Base-by-base conservation (phyloP, 2,113 vertebrate species). In the Rhombomys opimus region DNA sequence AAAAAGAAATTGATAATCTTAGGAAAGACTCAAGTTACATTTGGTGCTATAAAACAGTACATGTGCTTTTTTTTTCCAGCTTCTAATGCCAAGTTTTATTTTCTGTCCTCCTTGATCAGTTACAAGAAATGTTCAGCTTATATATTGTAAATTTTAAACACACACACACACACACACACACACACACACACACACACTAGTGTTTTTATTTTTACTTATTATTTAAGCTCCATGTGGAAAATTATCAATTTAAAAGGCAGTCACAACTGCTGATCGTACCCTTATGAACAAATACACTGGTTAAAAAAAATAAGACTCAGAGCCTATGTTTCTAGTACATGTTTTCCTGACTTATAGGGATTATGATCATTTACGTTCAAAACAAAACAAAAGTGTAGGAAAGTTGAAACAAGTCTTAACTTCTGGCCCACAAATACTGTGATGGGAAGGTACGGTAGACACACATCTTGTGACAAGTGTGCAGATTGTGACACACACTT, bases 211-310 rank as follows among this genome's bases (percentile, higher is more conserved):
- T 82, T 82, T 8, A 59, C 54, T 38, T 25, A 96, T 82, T 52
- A 18, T 63, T 54, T 93, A 89, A 73, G 63, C 41, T 86, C 50
- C 59, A 32, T 3, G 14, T 50, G 6, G 35, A 96, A 81, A 70
- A 92, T 52, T 35, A 57, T 57, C 67, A 72, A 89, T 75, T 97
- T 80, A 94, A 94, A 95, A 95, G 89, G n/a, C 4, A 94, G 8
- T 85, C 52, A 91, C 27, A 92, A 61, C 15, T 89, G 41, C 2
- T 59, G 87, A 75, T n/a, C 54, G 63, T 89, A 87, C 13, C 30
- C 73, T 86, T 70, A 50, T 27, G 82, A 90, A 65, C 30, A 95
- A 92, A 89, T 25, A 78, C 9, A 59, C 0, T 73, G 10, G 15
- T 61, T 38, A 13, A 78, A 86, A 92, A 88, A 81, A 15, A 10